phyloP scores from a whole-genome alignment of 35 echinoderm and acorn worm genomes.

The Hemicentrotus pulcherrimus region DNA sequence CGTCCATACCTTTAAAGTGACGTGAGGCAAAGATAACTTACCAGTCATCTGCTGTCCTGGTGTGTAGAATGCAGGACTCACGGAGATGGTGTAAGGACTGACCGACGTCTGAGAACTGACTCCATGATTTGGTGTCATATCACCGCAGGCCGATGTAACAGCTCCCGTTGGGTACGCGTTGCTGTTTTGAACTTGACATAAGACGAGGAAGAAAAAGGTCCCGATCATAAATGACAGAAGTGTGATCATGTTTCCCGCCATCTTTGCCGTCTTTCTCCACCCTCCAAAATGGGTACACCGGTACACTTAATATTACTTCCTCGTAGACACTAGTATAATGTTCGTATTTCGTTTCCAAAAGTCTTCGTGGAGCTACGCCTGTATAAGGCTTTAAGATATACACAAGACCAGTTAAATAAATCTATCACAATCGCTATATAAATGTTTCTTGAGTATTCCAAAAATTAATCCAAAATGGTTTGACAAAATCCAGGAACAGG shows the following conservation, averaged over 20 bases:
- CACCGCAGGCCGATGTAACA: not conserved
- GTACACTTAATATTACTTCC: not conserved
- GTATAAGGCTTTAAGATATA: not conserved
- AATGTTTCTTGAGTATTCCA: not conserved
- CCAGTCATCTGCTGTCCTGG: not conserved
- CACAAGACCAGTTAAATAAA: not conserved
- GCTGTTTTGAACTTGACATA: not conserved
- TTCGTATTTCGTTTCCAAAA: not conserved
- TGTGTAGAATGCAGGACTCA: not conserved
- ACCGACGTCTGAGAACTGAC: not conserved
- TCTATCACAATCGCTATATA: not conserved
- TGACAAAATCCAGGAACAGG: not conserved
- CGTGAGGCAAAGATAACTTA: not conserved
- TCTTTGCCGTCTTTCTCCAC: not conserved
- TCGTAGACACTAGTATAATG: not conserved
- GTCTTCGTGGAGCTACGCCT: not conserved
- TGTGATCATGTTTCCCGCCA: not conserved
- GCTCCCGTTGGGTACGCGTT: not conserved
- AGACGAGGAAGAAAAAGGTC: not conserved
- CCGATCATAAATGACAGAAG: not conserved
- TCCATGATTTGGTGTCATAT: not conserved
- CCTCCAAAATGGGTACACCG: not conserved
- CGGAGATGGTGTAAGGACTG: constrained; percentile 7
- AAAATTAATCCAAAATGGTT: not conserved
- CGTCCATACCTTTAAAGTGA: no score